Base-by-base conservation (phyloP, 2,113 vertebrate genomes). In the Nothoprocta pentlandii region DNA sequence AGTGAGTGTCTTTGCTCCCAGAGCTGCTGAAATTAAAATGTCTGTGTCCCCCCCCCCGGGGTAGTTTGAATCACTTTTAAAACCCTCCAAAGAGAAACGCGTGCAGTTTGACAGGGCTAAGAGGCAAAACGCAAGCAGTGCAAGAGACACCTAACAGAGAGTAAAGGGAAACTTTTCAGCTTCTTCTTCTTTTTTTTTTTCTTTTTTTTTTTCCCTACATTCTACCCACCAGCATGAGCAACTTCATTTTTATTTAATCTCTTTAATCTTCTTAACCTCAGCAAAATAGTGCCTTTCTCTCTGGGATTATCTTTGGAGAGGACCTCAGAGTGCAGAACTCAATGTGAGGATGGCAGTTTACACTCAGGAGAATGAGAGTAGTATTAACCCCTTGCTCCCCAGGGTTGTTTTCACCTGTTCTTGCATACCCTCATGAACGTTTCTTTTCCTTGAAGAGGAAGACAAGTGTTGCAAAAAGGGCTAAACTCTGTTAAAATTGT, bases 81-180 rank as follows among this genome's bases (percentile, higher is more conserved):
- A 80, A 2, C 74, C n/a, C 83, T 69, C 63, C 0, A 4, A 75
- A 2, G 20, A 7, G 80, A 42, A 87, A 59, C 54, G 66, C 2
- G 58, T 5, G 88, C 32, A 46, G 23, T 75, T 89, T 95, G 96
- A 96, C 96, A 96, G 96, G 89, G 89, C 3, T 3, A 61, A 1
- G 80, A 58, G 54, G 54, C 54, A 58, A 32, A 56, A 22, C 54
- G 39, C 5, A 25, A 19, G 69, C 21, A 1, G 70, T 12, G 67
- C 6, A 5, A 4, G 51, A 77, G 69, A 28, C 16, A 51, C 26
- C 32, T 20, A 6, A 6, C 10, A 9, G 20, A 4, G 16, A 9
- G 20, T 4, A 16, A 75, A 16, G 23, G 8, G 51, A 17, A 46
- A 12, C 19, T 89, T 67, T 9, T 4, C 25, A 53, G 51, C 42